Base-by-base conservation (phyloP, 2,113 vertebrate genomes). In the Dipodomys merriami region DNA sequence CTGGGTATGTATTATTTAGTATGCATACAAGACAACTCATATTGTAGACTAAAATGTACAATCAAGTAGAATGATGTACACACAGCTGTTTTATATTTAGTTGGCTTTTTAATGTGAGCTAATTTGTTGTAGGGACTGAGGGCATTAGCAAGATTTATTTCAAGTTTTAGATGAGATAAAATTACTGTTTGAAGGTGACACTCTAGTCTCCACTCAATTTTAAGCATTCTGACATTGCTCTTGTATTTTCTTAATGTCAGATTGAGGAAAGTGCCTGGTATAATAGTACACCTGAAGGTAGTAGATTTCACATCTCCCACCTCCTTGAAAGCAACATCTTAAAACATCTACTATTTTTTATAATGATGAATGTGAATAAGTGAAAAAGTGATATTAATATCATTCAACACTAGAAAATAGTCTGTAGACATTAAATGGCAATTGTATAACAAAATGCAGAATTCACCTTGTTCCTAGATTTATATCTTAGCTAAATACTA, bases 71-170 rank as follows among this genome's bases (percentile, higher is more conserved):
- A 95, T 92, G 91, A 96, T 93, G 46, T 95, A 27, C 88, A 94
- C 94, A 95, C 86, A 95, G 90, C 88, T 97, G 93, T 94, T 95
- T 96, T 95, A 95, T 95, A 94, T 89, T 96, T 94, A 93, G 91
- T 76, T 94, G 71, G 76, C 18, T 96, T 96, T 94, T 79, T 95
- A 95, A 94, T 92, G 85, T 86, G 80, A 93, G 68, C 80, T 96
- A 97, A 95, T 86, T 94, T 95, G 85, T 96, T 80, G 84, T 94
- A 91, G 46, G 71, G 88, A 87, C 71, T 86, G 71, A 96, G 30
- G 76, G 44, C 83, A 91, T 96, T 96, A 92, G 72, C 71, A 95
- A 95, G 94, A 96, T 96, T 96, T 96, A 95, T 96, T 96, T 95
- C 93, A 86, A 83, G 82, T 94, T 95, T 88, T n/a, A 4, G 44